Evolutionary conservation across 2,113 vertebrate species (phyloP).

Genomic region (Pelecanoides urinatrix): DNA sequence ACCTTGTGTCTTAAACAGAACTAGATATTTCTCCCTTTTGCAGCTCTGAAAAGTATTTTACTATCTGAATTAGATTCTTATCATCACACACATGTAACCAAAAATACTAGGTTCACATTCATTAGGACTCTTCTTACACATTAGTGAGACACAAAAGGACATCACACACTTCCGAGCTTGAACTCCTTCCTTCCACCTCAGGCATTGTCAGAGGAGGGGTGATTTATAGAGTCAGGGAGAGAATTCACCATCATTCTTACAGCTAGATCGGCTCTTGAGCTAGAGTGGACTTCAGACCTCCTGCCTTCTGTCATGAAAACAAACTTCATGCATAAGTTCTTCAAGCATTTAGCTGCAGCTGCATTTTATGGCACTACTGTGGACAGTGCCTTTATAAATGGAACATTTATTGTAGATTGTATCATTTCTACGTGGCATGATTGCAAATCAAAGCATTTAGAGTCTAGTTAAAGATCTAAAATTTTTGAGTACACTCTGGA

Average conservation of each 20-base stretch:
- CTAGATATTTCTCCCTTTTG: neutral
- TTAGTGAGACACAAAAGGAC: neutral
- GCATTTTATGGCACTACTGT: neutral
- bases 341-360: neutral
- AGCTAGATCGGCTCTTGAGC: neutral
- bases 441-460: neutral
- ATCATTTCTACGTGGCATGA: neutral
- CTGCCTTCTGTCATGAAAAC: neutral
- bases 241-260: neutral
- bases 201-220: neutral
- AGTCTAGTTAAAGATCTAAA: neutral
- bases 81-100: neutral
- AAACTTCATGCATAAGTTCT: neutral
- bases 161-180: neutral
- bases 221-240: neutral
- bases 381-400: neutral
- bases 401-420: neutral
- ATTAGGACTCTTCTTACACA: neutral
- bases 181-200: neutral
- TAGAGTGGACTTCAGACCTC: neutral
- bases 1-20: neutral
- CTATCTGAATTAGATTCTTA: neutral
- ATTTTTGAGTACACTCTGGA: neutral
- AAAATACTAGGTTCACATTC: neutral
- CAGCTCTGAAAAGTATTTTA: neutral